Evolutionary conservation across 2,113 vertebrate species (phyloP), one percentile per base, ranked within the genome.

Genomic region (Vimba vimba): DNA sequence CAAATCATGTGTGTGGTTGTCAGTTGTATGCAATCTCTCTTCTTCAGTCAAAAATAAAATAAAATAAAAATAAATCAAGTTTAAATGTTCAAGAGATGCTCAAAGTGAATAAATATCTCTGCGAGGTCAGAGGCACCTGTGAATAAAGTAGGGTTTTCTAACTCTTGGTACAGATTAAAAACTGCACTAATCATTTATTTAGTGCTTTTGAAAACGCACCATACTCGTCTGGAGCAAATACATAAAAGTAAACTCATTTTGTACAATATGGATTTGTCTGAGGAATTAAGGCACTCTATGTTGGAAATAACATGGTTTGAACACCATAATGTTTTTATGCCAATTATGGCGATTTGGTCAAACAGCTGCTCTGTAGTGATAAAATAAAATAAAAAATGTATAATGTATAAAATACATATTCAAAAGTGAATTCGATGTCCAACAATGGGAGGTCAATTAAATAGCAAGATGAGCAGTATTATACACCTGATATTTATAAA

Each of bases 401-500:
- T 59, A 60, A 39, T 59, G 6, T 39, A 55, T 60, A n/a, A 79
- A 79, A 3, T 15, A 6, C 19, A 19, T 5, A 19, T 55, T 78
- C 30, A 55, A 21, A 79, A 6, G 43, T n/a, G 23, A 47, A 74
- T 25, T 4, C 11, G 11, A 27, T 12, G 55, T 57, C 2, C 19
- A 23, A 23, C 43, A 74, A 23, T 43, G 8, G 30, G 19, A 69
- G 33, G 0, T 69, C 66, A 69, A 39, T 11, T 11, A 39, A 69
- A 69, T 23, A 10, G 17, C 33, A 69, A 3, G 55, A 57, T 57
- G 55, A 21, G 19, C 66, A 69, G 15, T 39, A 23, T 39, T 39
- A 71, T 23, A 39, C 17, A 71, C 33, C 68, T 71, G 68, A 43
- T 73, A 36, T 43, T 73, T 43, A 73, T 43, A 77, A 55, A 55